Conservation (phyloP, 2,797 vertebrate species). For the Muraenolepis orangiensis region DNA sequence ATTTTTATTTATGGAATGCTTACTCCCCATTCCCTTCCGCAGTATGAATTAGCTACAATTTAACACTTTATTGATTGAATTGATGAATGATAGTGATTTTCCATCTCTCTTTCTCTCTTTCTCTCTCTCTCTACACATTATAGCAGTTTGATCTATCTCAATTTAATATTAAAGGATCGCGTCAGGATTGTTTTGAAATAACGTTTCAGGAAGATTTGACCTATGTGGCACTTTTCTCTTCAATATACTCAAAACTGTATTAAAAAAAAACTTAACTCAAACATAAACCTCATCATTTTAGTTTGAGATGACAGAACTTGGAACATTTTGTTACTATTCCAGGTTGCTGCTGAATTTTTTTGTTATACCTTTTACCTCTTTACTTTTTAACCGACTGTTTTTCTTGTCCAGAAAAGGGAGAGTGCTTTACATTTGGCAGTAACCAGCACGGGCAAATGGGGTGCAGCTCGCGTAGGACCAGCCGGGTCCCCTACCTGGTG, state of each 20-base stretch:
- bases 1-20: too few species aligned
- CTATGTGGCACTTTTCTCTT: not conserved
- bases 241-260: not conserved
- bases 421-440: constrained; percentile 96
- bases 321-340: not conserved
- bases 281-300: not conserved
- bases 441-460: constrained; percentile 97
- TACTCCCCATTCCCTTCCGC: too few species aligned
- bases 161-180: not conserved
- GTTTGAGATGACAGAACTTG: not conserved
- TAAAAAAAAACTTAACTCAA: not conserved
- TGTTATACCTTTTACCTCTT: not conserved
- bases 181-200: not conserved
- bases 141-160: not conserved
- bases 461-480: constrained; percentile 77
- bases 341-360: too few species aligned
- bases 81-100: not conserved
- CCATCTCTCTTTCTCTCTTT: not conserved
- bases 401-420: constrained; percentile 76
- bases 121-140: not conserved
- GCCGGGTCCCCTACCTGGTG: constrained; percentile 84
- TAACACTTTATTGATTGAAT: too few species aligned
- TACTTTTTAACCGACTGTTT: not conserved
- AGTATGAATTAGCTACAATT: too few species aligned
- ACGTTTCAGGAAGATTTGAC: not conserved